These are phyloP conservation scores for Dicyema japonicum DNA, from an alignment of 1,140 invertebrate genomes.

Conservation along the genomic window DNA sequence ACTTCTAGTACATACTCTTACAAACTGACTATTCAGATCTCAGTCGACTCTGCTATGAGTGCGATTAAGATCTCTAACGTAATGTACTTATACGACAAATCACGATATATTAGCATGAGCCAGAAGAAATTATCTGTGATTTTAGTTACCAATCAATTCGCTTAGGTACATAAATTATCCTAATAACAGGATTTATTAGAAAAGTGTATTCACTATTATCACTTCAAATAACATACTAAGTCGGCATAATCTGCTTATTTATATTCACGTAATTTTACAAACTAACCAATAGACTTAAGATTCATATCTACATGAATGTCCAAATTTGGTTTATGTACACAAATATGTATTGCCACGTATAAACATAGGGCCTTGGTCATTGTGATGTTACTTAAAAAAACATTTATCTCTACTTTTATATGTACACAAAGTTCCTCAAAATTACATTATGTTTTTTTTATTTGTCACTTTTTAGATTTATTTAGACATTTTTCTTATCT, in stretches of 20 bases:
- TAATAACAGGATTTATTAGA: constrained; percentile 20
- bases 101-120: no score
- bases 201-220: constrained; percentile 52
- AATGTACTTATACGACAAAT: no score
- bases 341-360: no score
- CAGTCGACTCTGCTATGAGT: no score
- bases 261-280: constrained; percentile 7
- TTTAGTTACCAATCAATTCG: constrained; percentile 5
- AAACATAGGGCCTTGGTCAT: constrained; percentile 23
- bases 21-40: no score
- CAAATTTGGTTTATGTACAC: no score
- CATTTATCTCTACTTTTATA: constrained; percentile 48
- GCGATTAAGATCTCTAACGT: no score
- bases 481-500: not conserved
- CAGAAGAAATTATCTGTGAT: constrained; percentile 4
- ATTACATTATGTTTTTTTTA: constrained; percentile 48
- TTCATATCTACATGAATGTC: not conserved
- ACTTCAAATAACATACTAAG: constrained; percentile 40
- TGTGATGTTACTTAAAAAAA: constrained; percentile 43
- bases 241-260: constrained; percentile 33
- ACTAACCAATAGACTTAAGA: not conserved
- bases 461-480: constrained; percentile 25
- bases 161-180: constrained; percentile 3
- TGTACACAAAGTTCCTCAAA: constrained; percentile 46
- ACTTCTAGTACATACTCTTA: no score